Conservation (phyloP, 2,113 vertebrate genomes). For the Microcebus ravelobensis region DNA sequence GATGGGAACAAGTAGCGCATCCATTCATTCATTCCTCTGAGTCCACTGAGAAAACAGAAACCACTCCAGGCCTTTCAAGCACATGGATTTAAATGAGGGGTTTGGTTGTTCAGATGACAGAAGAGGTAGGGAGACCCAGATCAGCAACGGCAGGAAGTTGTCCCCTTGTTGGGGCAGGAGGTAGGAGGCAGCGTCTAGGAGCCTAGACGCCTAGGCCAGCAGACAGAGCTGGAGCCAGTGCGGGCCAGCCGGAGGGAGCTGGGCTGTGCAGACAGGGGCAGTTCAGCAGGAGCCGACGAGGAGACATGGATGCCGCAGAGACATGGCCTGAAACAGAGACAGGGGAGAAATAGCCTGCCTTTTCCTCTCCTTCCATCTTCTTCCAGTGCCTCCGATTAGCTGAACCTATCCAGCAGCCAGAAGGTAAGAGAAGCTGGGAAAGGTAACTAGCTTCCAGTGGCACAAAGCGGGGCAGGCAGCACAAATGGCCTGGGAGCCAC, state of each 20-base stretch:
- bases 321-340: background rate
- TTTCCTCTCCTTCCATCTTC: background rate
- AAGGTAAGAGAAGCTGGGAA: background rate
- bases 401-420: background rate
- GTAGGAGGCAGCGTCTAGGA: background rate
- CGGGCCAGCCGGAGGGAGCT: background rate
- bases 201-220: background rate
- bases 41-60: background rate
- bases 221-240: background rate
- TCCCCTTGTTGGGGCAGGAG: background rate
- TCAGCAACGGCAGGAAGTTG: background rate
- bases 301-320: background rate
- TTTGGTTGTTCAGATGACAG: background rate
- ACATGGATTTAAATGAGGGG: background rate
- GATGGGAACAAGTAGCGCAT: background rate
- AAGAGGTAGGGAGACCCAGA: background rate
- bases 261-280: background rate
- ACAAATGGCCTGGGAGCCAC: background rate
- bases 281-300: background rate
- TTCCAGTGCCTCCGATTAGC: background rate
- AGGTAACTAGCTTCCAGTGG: constrained; percentile 27
- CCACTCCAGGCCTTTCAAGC: background rate
- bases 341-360: background rate
- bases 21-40: background rate
- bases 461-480: background rate